Evolutionary conservation across 2,113 vertebrate species (phyloP).

Genomic region (Pteruthius melanotis): DNA sequence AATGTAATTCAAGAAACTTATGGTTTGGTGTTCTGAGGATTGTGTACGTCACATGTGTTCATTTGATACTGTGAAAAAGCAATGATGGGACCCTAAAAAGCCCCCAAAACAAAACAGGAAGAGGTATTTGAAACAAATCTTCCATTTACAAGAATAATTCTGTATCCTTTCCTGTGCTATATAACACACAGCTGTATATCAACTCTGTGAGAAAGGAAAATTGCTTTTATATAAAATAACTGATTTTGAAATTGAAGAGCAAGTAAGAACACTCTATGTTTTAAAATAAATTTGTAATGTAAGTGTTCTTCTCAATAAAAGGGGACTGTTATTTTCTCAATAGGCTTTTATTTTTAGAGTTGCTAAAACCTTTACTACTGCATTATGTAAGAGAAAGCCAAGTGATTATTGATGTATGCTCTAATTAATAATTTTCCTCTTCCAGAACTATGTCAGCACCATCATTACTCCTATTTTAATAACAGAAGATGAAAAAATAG

Average conservation of each 20-base stretch:
- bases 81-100: not conserved
- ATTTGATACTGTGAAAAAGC: not conserved
- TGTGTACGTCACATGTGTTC: not conserved
- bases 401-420: not conserved
- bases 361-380: not conserved
- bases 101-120: not conserved
- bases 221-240: not conserved
- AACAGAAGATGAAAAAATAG: not conserved
- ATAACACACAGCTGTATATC: not conserved
- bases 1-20: not conserved
- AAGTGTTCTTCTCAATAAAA: not conserved
- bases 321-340: not conserved
- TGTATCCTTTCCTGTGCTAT: not conserved
- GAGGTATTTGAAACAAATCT: not conserved
- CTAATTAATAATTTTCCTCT: not conserved
- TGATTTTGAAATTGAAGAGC: not conserved
- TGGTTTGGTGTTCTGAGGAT: not conserved
- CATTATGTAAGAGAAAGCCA: not conserved
- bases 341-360: not conserved
- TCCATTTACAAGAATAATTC: not conserved
- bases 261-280: not conserved
- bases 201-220: not conserved
- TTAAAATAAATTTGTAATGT: not conserved
- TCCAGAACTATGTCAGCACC: not conserved
- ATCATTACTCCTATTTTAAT: not conserved